Base-by-base conservation (phyloP, 2,113 vertebrate species). In the Calidris pygmaea region DNA sequence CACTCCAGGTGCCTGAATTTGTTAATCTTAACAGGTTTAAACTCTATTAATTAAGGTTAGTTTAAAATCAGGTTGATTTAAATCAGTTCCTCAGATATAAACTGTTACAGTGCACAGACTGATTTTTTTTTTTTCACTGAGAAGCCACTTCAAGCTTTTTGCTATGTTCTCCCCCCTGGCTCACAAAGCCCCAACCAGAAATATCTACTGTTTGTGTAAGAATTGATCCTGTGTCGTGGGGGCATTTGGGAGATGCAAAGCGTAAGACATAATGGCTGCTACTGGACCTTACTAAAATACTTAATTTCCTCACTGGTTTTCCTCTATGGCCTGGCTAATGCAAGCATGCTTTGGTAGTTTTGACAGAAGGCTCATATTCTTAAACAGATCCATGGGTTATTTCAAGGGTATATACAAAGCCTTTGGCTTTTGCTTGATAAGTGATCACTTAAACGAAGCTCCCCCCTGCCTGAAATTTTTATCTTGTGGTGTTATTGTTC, bases 91-190 rank as follows among this genome's bases (percentile, higher is more conserved):
- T 85, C 13, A 7, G 30, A 4, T 43, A 6, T 6, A 39, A 58
- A 34, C 12, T 45, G 14, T 34, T 58, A 24, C 1, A 4, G 24
- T 23, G 34, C 8, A 3, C 22, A 37, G 53, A 27, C 26, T 72
- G 20, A 9, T 30, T 53, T 17, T 53, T 52, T 45, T 63, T 53
- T 50, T 45, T 53, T 59, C n/a, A 77, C 30, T 60, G 14, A 81
- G 74, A 77, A 74, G 26, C 37, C 26, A 24, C 55, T 77, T 59
- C 1, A 8, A 85, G 13, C 10, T 75, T 95, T 74, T 78, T 84
- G n/a, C n/a, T 2, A 0, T 39, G 14, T 87, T 86, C 43, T 63
- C 3, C 4, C 22, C 1, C 5, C 39, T 10, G 4, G 4, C 20
- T 20, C 26, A 12, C 37, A 72, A 79, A 71, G 30, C 22, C 68